A percentile compares a stretch with the other conserved stretches of the same genome.
Evolutionary conservation across 2,888 invertebrate species (phyloP).

Genomic region (Cristatella mucedo): DNA sequence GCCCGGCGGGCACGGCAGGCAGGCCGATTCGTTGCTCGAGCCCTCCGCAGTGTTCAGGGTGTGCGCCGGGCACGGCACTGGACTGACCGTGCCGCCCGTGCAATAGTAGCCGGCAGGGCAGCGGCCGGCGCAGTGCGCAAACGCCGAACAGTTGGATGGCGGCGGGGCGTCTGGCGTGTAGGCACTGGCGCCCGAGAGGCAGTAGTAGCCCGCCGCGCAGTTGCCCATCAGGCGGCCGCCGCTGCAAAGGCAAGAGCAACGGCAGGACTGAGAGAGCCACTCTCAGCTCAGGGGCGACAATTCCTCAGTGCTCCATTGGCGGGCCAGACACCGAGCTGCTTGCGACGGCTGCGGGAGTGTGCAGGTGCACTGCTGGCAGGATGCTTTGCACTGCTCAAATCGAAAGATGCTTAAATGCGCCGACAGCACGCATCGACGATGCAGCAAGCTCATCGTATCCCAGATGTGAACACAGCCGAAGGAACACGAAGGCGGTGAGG

Average conservation of each 20-base stretch:
- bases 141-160: constrained; percentile 13
- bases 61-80: constrained; percentile 26
- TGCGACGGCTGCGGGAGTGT: too few relatives aligned
- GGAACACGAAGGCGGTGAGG: too few relatives aligned
- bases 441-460: too few relatives aligned
- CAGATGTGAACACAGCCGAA: too few relatives aligned
- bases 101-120: constrained; percentile 33
- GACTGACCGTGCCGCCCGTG: constrained; percentile 19
- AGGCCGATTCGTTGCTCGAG: constrained; percentile 24
- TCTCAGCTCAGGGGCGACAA: too few relatives aligned
- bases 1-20: constrained; percentile 25
- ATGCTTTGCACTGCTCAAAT: too few relatives aligned
- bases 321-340: too few relatives aligned
- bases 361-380: too few relatives aligned
- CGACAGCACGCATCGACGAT: too few relatives aligned
- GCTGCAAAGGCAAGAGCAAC: constrained; percentile 19
- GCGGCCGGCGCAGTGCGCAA: constrained; percentile 23
- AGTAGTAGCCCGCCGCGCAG: constrained; percentile 30
- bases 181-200: constrained; percentile 25
- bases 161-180: constrained; percentile 17
- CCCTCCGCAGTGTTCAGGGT: constrained; percentile 24
- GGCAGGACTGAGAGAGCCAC: too few relatives aligned
- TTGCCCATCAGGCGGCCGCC: constrained; percentile 23
- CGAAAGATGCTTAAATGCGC: too few relatives aligned
- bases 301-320: too few relatives aligned